phyloP scores from a whole-genome alignment of 1,140 invertebrate genomes.

The Galleria mellonella region DNA sequence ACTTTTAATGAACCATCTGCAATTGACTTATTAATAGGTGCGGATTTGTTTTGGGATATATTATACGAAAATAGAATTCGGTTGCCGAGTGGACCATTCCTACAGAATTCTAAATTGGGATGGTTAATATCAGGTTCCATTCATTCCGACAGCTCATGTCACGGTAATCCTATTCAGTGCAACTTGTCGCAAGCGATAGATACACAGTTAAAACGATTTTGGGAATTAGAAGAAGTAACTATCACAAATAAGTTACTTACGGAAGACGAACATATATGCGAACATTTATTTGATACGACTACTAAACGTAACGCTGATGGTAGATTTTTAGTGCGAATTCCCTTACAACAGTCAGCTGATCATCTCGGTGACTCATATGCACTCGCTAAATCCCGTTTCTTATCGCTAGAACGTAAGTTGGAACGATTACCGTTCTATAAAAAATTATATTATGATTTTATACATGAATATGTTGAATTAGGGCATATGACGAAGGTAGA shows the following conservation, averaged over 20 bases:
- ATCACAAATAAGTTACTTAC: not conserved
- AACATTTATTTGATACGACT: constrained; percentile 8
- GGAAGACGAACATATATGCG: constrained; percentile 13
- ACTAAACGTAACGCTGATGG: constrained; percentile 15
- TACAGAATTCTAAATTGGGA: constrained; percentile 12
- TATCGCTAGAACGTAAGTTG: constrained; percentile 27
- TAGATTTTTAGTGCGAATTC: constrained; percentile 16
- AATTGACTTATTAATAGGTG: constrained; percentile 12
- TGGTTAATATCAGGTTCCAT: constrained; percentile 8
- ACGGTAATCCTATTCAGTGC: constrained; percentile 8
- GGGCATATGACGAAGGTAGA: constrained; percentile 25
- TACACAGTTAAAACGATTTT: constrained; percentile 16
- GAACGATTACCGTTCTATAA: constrained; percentile 12
- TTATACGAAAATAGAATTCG: constrained; percentile 8
- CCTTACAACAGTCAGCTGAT: constrained; percentile 16
- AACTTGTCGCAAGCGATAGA: constrained; percentile 10
- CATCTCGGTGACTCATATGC: constrained; percentile 18
- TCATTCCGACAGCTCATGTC: not conserved
- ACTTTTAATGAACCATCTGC: constrained; percentile 6
- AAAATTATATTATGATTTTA: constrained; percentile 26
- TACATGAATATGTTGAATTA: constrained; percentile 16
- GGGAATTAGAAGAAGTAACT: constrained; percentile 22
- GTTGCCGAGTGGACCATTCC: constrained; percentile 4
- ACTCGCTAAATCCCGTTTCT: constrained; percentile 13
- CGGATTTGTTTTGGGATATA: too few species aligned